Evolutionary conservation across 2,113 vertebrate genomes (phyloP), one percentile per base, ranked within the genome.

Genomic region (Phaethon lepturus): DNA sequence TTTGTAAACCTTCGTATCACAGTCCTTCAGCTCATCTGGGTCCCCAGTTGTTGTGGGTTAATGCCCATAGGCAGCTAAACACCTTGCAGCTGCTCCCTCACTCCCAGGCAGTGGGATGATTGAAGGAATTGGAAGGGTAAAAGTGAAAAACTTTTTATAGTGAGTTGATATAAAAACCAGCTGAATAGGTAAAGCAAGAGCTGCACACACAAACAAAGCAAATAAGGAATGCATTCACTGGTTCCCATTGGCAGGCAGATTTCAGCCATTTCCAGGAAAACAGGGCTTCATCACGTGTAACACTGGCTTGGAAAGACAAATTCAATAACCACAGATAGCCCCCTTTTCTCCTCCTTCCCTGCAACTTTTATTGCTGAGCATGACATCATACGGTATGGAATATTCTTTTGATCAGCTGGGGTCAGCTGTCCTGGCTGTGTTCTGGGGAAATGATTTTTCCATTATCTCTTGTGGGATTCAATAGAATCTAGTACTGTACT

Each of bases 281-380:
- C 8, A 12, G 8, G 49, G 19, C 29, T 80, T 29, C 38, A n/a
- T 14, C 25, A 49, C 1, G 0, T 5, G 1, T 23, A 40, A 20
- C 0, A 1, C 31, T 72, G 13, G 33, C 10, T 7, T 8, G 2
- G 50, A 9, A 68, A 76, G 17, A 44, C 19, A 79, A 24, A 31
- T 31, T 16, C 9, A 2, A 12, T 5, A 3, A 56, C 6, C 15
- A 10, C 17, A 67, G 10, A 22, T 1, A 2, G 2, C 7, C 7
- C 28, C 12, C 58, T 53, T 35, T 75, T 20, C 7, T 52, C 24
- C 20, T 47, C 29, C 40, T 55, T 72, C 42, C 16, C 18, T 7
- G 3, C 10, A 50, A 28, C 44, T 88, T 38, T 85, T 60, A 77
- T 0, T 33, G 29, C 58, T 5, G 5, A 68, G n/a, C 20, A 47